Evolutionary conservation across 2,113 vertebrate genomes (phyloP).

Genomic region (Mohoua ochrocephala): DNA sequence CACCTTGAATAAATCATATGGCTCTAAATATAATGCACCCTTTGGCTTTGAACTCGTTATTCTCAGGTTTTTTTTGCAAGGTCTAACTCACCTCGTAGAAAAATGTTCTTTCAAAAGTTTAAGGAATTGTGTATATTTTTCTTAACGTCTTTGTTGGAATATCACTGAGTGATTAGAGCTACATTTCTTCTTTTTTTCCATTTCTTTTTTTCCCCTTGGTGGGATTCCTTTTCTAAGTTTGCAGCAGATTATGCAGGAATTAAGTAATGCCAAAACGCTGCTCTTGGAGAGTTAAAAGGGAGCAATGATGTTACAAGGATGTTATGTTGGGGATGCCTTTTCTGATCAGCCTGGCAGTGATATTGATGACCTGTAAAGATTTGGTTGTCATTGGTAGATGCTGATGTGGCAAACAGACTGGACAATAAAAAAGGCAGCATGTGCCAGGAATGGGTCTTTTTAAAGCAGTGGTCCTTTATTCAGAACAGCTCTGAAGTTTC

Average conservation of each 20-base stretch:
- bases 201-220: neutral
- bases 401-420: neutral
- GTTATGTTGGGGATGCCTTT: neutral
- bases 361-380: neutral
- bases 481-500: neutral
- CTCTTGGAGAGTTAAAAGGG: neutral
- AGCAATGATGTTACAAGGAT: neutral
- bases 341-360: neutral
- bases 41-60: conserved; percentile 64
- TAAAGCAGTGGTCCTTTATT: neutral
- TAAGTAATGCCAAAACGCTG: neutral
- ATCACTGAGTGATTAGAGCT: neutral
- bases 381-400: neutral
- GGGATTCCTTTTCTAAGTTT: neutral
- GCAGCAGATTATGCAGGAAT: neutral
- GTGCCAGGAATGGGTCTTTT: neutral
- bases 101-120: conserved; percentile 30
- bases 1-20: conserved; percentile 65
- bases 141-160: neutral
- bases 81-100: conserved; percentile 13
- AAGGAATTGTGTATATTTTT: neutral
- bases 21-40: conserved; percentile 35
- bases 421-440: neutral
- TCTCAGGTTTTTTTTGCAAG: conserved; percentile 38
- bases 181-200: neutral